phyloP scores from a whole-genome alignment of 30 jellyfish, hydroid and myxozoan species.

The Catostylus mosaicus region DNA sequence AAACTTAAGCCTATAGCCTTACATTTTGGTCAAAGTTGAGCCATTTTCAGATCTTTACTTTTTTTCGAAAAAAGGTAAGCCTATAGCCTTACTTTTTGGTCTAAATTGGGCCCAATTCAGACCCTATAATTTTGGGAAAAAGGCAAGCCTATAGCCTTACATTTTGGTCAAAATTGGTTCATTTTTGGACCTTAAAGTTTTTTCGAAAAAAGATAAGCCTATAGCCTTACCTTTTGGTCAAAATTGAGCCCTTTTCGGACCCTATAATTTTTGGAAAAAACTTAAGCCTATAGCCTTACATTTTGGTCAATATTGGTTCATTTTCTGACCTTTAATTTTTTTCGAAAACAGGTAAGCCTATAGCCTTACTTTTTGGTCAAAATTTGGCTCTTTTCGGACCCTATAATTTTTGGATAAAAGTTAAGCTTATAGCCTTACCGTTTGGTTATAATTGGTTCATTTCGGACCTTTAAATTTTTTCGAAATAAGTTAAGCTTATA shows the following conservation, averaged over 20 bases:
- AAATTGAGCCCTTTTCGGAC: neutral
- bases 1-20: neutral
- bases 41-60: neutral
- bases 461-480: neutral
- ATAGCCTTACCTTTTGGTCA: neutral
- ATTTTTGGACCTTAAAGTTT: neutral
- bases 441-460: neutral
- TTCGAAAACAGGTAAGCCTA: neutral
- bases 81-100: constrained; percentile 4
- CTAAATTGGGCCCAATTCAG: neutral
- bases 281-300: neutral
- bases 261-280: neutral
- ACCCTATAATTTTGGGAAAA: neutral
- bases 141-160: neutral
- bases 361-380: neutral
- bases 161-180: neutral
- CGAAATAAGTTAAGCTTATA: neutral
- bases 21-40: neutral
- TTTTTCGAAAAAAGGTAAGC: neutral
- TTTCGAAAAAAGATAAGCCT: neutral
- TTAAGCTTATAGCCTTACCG: neutral
- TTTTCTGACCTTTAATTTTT: neutral
- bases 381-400: neutral
- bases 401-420: neutral
- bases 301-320: neutral